Evolutionary conservation across 2,888 invertebrate genomes (phyloP), one percentile per base, ranked within the genome.

Genomic region (Thereva nobilitata): DNA sequence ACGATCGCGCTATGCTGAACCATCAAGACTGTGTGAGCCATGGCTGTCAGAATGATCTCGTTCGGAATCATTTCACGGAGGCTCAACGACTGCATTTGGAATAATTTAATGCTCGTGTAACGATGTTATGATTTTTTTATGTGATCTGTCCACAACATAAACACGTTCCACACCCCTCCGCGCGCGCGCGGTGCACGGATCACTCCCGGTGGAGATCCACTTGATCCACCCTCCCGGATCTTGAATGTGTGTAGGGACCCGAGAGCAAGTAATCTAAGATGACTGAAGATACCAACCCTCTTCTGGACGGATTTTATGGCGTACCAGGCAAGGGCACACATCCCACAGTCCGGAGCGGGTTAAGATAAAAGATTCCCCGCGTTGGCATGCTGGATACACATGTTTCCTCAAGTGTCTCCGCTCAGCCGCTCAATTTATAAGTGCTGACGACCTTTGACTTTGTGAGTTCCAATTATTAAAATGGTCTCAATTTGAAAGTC

Each of bases 11-110:
- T 47, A 47, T 47, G 41, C 59, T 59, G 47, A 34, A n/a, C n/a
- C n/a, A n/a, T n/a, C n/a, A n/a, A n/a, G n/a, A n/a, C n/a, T n/a
- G n/a, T n/a, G n/a, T 41, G 9, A 8, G 10, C 10, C 47, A 59
- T 59, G 47, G 47, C n/a, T 47, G 47, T 47, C 34, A 40, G 38
- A 8, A 54, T 54, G 37, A 47, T 45, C 59, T 59, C 59, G 59
- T 47, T 59, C 23, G 59, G 37, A 47, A 59, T 59, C 59, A 35
- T 49, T 59, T 49, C 59, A 47, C 47, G 59, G 59, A 45, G 41
- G 37, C 59, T 47, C 45, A 37, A 37, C 59, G 47, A 37, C 59
- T 38, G 34, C 59, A 59, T 47, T 47, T 59, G 47, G 12, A 45
- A 59, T 59, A 59, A 59, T 47, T 59, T 45, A 59, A 23, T 42